These are phyloP conservation scores for Beaufortia kweichowensis DNA, from an alignment of 2,113 vertebrate species.

Conservation along the genomic window DNA sequence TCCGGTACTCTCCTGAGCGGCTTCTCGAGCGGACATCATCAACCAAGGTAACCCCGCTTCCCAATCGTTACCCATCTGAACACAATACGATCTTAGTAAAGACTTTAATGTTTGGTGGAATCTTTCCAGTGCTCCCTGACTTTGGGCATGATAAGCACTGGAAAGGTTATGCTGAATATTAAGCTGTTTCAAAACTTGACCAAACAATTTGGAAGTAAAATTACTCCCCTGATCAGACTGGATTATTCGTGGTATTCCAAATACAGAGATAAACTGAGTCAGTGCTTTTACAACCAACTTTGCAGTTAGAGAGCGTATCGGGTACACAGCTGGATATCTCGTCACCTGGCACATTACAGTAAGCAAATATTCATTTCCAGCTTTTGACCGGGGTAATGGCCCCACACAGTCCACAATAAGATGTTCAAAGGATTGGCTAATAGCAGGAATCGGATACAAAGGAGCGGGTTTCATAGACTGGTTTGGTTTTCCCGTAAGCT, in stretches of 20 bases:
- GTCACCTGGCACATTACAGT: neutral
- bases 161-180: neutral
- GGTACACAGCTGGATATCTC: neutral
- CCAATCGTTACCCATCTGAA: neutral
- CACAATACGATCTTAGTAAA: neutral
- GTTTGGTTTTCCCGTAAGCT: neutral
- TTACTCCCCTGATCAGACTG: neutral
- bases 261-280: neutral
- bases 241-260: neutral
- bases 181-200: neutral
- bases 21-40: neutral
- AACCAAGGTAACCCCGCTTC: neutral
- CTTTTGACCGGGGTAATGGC: neutral
- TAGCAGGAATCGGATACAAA: neutral
- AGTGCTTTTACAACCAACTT: neutral
- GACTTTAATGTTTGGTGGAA: neutral
- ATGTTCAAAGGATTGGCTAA: neutral
- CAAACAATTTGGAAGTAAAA: neutral
- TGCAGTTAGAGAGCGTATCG: neutral
- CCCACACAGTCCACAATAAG: neutral
- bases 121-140: neutral
- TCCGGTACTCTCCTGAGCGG: neutral
- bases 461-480: neutral
- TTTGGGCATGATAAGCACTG: neutral
- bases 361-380: slow-evolving; percentile 8